Evolutionary conservation across 2,888 invertebrate species (phyloP), one percentile per base, ranked within the genome.

Genomic region (Macrophya annulata): DNA sequence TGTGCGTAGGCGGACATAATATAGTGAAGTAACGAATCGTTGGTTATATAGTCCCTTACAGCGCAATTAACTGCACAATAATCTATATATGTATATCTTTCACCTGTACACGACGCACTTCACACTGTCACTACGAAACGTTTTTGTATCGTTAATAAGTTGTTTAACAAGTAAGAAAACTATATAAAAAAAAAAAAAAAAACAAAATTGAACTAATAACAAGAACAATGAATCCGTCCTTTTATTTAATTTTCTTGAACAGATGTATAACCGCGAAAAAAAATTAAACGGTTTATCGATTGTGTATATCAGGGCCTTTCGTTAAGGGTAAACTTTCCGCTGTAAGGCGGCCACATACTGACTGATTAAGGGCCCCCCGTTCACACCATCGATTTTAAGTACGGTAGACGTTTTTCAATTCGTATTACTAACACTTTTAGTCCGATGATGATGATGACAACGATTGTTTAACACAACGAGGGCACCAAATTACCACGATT

Each of bases 1-100:
- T 98, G 98, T 93, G 98, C 96, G 95, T 98, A 98, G 92, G 98
- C 97, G 94, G 98, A 96, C 96, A 96, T 96, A 87, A 88, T 90
- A 90, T 89, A 86, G 88, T 86, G 88, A 85, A 17, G 40, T 25
- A n/a, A 59, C 51, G 55, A 74, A 86, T 71, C 85, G 84, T 85
- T 77, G 84, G 84, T 82, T 51, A n/a, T n/a, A n/a, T n/a, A 65
- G 83, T 71, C 83, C 40, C 82, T 65, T 31, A 3, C 31, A 59
- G 82, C 65, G 51, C 21, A 31, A 55, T 25, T 10, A 77, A 77
- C 77, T 10, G 31, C 77, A 77, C 77, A 77, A 77, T 51, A n/a
- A n/a, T n/a, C n/a, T 37, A 15, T 68, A 74, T 71, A 12, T 37
- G 4, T 74, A n/a, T 45, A 74, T 74, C 89, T 89, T 85, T 86